Percentiles rank a stretch among this genome's conserved stretches.
Conservation (phyloP, 2,888 invertebrate genomes). For the Sesamia inferens region DNA sequence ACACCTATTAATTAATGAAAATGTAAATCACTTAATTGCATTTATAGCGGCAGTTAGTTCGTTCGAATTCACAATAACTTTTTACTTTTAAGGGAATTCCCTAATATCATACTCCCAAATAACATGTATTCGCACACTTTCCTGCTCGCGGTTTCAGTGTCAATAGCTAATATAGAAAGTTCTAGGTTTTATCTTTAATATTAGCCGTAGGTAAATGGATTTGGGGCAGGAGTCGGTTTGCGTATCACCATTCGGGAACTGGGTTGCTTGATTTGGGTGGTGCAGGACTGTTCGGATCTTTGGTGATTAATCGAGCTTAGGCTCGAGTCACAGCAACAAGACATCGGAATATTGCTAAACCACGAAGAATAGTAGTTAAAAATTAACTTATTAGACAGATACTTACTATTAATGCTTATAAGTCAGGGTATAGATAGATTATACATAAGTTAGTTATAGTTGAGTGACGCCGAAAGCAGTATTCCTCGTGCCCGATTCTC, state of each 20-base stretch:
- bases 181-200: background rate
- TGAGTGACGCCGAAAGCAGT: conserved; percentile 95
- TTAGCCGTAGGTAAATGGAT: background rate
- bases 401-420: background rate
- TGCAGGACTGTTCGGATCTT: conserved; percentile 82
- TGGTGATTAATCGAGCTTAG: conserved; percentile 90
- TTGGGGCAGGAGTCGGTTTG: background rate
- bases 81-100: background rate
- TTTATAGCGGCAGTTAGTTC: background rate
- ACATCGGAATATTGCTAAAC: conserved; percentile 93
- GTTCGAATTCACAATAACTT: background rate
- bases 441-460: no score
- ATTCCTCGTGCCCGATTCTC: conserved; percentile 92
- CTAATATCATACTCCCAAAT: background rate
- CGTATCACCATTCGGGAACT: conserved; percentile 57
- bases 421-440: background rate
- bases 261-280: conserved; percentile 79
- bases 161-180: background rate
- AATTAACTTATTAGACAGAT: background rate
- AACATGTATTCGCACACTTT: background rate
- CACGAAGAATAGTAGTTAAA: conserved; percentile 17
- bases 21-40: background rate
- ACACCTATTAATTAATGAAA: background rate
- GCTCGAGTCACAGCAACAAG: conserved; percentile 93
- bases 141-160: background rate